Percentiles rank a stretch among this genome's conserved stretches.
Conservation (phyloP, 2,888 invertebrate genomes). For the Ethmia dodecea region DNA sequence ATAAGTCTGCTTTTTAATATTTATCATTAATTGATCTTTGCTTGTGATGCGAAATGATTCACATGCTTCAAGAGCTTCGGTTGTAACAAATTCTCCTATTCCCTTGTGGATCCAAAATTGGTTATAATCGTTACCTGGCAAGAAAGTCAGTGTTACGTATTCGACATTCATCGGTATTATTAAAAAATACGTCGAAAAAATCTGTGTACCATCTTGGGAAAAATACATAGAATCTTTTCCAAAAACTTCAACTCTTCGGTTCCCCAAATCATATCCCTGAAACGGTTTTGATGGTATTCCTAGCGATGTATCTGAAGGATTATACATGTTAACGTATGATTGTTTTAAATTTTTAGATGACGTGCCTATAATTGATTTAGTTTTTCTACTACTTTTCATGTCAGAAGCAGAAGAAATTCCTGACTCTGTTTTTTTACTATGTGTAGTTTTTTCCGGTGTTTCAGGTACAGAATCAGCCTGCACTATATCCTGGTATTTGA, state of each 20-base stretch:
- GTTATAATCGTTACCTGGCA: slow-evolving; percentile 48
- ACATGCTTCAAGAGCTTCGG: slow-evolving; percentile 34
- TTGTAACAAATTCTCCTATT: slow-evolving; percentile 35
- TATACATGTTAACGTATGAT: slow-evolving; percentile 1
- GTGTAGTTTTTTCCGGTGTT: neutral
- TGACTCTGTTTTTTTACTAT: slow-evolving; percentile 28
- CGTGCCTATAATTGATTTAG: slow-evolving; percentile 29
- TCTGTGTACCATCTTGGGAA: slow-evolving; percentile 57
- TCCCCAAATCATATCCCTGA: slow-evolving; percentile 56
- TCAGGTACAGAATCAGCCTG: slow-evolving; percentile 21
- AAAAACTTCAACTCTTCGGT: slow-evolving; percentile 61
- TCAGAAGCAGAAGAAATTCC: slow-evolving; percentile 25
- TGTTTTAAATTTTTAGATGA: slow-evolving; percentile 31
- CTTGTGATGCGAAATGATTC: slow-evolving; percentile 56
- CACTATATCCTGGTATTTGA: slow-evolving; percentile 50
- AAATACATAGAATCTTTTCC: slow-evolving; percentile 58
- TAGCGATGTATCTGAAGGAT: slow-evolving; percentile 19
- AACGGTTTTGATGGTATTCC: slow-evolving; percentile 39
- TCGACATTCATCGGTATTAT: slow-evolving; percentile 58
- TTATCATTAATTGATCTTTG: slow-evolving; percentile 51
- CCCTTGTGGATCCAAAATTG: slow-evolving; percentile 59
- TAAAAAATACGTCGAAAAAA: slow-evolving; percentile 46
- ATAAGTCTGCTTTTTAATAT: slow-evolving; percentile 49
- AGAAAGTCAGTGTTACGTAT: slow-evolving; percentile 45
- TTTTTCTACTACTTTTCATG: slow-evolving; percentile 41